Evolutionary conservation across 2,113 vertebrate species (phyloP).

Genomic region (Dascyllus trimaculatus): DNA sequence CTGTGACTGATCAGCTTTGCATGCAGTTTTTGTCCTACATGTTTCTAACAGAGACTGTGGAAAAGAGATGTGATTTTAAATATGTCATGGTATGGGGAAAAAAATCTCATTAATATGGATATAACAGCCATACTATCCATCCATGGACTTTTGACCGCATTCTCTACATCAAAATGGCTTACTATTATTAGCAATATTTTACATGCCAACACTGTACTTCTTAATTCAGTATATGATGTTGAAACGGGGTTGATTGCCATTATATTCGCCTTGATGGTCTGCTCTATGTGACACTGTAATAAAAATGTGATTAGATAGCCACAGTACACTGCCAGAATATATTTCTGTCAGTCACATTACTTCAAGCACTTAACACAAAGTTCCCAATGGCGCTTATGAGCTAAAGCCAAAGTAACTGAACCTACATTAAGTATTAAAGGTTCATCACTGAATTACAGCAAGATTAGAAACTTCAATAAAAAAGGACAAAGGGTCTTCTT

Average conservation of each 20-base stretch:
- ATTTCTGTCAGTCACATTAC: neutral
- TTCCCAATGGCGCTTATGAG: conserved; percentile 8
- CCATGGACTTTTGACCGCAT: no score
- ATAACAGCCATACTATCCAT: neutral
- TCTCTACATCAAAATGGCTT: neutral
- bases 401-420: conserved; percentile 7
- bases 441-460: conserved; percentile 26
- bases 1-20: no score
- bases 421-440: neutral
- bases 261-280: neutral
- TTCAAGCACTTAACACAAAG: conserved; percentile 4
- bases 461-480: conserved; percentile 37
- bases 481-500: conserved; percentile 28
- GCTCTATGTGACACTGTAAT: neutral
- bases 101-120: neutral
- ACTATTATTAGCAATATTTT: neutral
- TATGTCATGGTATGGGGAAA: neutral
- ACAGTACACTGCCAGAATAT: neutral
- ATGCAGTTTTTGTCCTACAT: no score
- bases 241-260: no score
- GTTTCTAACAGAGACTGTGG: no score
- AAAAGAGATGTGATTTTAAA: neutral
- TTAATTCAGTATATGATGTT: no score
- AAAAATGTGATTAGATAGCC: conserved; percentile 7
- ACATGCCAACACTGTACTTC: neutral